These are phyloP conservation scores for Aptenodytes forsteri DNA, from an alignment of 2,113 vertebrate genomes.

Conservation along the genomic window DNA sequence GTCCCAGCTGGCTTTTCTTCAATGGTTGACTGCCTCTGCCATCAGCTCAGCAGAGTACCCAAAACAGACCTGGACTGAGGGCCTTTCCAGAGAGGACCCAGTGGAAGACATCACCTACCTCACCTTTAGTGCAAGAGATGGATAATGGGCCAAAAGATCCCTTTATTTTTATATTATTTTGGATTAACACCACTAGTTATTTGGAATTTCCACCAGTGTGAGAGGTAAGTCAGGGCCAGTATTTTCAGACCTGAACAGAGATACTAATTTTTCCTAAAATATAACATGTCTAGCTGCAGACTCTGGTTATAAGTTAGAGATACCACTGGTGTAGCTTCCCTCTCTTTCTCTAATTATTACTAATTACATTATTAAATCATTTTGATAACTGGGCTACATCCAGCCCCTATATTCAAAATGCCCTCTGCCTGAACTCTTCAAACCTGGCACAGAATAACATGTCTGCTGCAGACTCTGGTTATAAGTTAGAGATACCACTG, in stretches of 20 bases:
- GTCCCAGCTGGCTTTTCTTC: not conserved
- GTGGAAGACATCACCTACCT: not conserved
- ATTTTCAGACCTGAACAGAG: not conserved
- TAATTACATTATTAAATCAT: not conserved
- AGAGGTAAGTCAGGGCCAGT: not conserved
- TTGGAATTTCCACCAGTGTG: not conserved
- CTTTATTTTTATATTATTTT: not conserved
- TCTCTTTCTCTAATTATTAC: not conserved
- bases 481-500: not conserved
- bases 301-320: not conserved
- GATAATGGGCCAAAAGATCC: not conserved
- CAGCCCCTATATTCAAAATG: not conserved
- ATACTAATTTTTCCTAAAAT: not conserved
- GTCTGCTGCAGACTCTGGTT: not conserved
- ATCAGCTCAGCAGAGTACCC: not conserved
- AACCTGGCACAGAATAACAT: slow-evolving; percentile 37
- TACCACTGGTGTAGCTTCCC: not conserved
- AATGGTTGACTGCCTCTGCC: not conserved
- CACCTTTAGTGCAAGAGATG: not conserved
- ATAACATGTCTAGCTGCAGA: not conserved
- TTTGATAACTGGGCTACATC: not conserved
- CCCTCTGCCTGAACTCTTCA: slow-evolving; percentile 18
- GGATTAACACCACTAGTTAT: not conserved
- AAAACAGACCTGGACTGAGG: not conserved
- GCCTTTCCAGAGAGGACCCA: not conserved